Percentiles rank a stretch among this genome's conserved stretches.
phyloP scores from a whole-genome alignment of 1,140 invertebrate genomes.

The Mesaphorura yosii region DNA sequence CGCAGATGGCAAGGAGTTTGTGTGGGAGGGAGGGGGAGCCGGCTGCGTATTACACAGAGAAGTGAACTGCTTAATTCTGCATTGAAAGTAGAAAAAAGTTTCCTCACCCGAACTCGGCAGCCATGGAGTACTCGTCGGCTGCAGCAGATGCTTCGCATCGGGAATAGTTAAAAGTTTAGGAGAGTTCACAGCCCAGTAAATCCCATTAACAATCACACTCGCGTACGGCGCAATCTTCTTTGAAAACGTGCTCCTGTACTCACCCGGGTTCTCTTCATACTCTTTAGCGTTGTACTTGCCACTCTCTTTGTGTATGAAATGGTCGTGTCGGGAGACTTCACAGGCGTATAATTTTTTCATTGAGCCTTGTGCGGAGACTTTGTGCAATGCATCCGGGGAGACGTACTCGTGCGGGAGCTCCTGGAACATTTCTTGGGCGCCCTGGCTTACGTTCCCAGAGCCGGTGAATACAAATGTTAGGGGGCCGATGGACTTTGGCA shows the following conservation, averaged over 20 bases:
- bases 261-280: constrained; percentile 82
- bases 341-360: constrained; percentile 90
- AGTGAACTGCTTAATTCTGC: too few relatives aligned
- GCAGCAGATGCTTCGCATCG: constrained; percentile 86
- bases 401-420: constrained; percentile 97
- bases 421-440: constrained; percentile 95
- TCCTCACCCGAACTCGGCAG: constrained; percentile 52
- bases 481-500: constrained; percentile 96
- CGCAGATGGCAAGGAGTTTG: constrained; percentile 81
- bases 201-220: constrained; percentile 92
- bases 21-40: constrained; percentile 83
- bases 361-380: constrained; percentile 90
- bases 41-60: too few relatives aligned
- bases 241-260: constrained; percentile 91
- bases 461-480: constrained; percentile 97
- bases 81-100: too few relatives aligned
- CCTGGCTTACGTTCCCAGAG: constrained; percentile 61
- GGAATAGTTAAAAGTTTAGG: constrained; percentile 94
- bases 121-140: constrained; percentile 82
- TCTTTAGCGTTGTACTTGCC: constrained; percentile 81
- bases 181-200: constrained; percentile 95
- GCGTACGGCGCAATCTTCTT: constrained; percentile 96
- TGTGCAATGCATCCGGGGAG: constrained; percentile 80
- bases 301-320: constrained; percentile 75
- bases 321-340: constrained; percentile 82